phyloP scores from a whole-genome alignment of 1,140 invertebrate genomes.

The Leptopilina clavipes region DNA sequence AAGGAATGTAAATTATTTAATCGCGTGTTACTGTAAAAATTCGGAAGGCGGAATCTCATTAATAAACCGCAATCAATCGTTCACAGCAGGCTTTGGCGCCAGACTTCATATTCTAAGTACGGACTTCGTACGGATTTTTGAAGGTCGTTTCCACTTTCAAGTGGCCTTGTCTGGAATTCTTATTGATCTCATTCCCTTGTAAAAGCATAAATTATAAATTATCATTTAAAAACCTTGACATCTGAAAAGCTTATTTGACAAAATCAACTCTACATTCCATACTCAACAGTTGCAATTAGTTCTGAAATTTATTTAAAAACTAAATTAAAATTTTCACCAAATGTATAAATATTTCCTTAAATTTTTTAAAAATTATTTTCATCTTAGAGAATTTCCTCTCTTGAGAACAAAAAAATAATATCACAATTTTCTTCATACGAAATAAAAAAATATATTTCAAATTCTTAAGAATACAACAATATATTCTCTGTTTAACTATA shows the following conservation, averaged over 20 bases:
- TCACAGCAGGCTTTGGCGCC: conserved; percentile 24
- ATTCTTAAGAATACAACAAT: background rate
- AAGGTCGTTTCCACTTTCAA: conserved; percentile 28
- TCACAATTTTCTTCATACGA: background rate
- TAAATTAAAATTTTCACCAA: no score
- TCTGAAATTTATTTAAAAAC: no score
- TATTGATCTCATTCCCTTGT: conserved; percentile 26
- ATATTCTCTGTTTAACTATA: background rate
- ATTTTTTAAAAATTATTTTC: no score
- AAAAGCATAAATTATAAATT: background rate
- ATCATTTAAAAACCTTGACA: conserved; percentile 8
- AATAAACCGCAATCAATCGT: conserved; percentile 17
- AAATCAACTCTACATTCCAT: background rate
- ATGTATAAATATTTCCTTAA: no score
- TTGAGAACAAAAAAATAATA: background rate
- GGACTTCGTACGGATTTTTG: conserved; percentile 25
- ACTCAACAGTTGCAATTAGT: no score
- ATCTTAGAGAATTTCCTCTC: background rate
- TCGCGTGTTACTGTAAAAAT: conserved; percentile 8
- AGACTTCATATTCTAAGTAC: conserved; percentile 5
- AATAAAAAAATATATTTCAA: conserved; percentile 34
- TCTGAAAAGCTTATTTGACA: conserved; percentile 8
- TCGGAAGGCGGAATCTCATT: conserved; percentile 33
- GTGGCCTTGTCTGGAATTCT: conserved; percentile 31
- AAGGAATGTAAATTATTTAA: conserved; percentile 31